A percentile compares a stretch with the other conserved stretches of the same genome.
Conservation (phyloP, 2,113 vertebrate species). For the Syngnathoides biaculeatus region DNA sequence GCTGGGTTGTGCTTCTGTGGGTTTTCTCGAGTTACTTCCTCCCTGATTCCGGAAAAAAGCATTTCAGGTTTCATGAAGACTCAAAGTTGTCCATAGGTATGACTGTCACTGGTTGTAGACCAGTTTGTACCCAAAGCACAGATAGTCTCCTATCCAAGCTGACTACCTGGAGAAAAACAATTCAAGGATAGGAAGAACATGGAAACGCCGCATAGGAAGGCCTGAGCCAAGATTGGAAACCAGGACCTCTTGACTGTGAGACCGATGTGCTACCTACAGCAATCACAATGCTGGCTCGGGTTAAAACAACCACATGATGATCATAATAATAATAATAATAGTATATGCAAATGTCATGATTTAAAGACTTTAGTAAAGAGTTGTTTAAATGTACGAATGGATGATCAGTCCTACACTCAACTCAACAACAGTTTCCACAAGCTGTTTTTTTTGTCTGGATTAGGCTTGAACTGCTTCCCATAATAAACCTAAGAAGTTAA, state of each 20-base stretch:
- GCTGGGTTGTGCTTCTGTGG: too few species aligned
- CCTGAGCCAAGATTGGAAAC: not conserved
- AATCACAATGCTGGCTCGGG: too few species aligned
- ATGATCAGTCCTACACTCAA: not conserved
- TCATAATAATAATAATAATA: not conserved
- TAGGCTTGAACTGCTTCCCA: not conserved
- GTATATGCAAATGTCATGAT: not conserved
- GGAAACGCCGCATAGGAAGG: not conserved
- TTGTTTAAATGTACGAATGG: not conserved
- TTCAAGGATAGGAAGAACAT: not conserved
- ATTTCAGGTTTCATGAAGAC: too few species aligned
- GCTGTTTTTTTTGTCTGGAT: not conserved
- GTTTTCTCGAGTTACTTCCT: too few species aligned
- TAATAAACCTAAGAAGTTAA: slow-evolving; percentile 2
- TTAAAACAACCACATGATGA: not conserved
- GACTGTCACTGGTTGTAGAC: not conserved
- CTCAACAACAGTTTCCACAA: not conserved
- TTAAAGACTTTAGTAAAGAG: not conserved
- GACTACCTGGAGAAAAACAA: too few species aligned
- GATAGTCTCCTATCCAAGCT: too few species aligned
- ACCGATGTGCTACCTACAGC: not conserved
- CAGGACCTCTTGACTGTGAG: not conserved
- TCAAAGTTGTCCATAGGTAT: not conserved
- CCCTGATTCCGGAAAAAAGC: too few species aligned
- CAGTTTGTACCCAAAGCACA: not conserved